Percentiles rank a stretch among this genome's conserved stretches.
These are phyloP conservation scores for Dryobates pubescens DNA, from an alignment of 2,797 vertebrate genomes.

Conservation along the genomic window DNA sequence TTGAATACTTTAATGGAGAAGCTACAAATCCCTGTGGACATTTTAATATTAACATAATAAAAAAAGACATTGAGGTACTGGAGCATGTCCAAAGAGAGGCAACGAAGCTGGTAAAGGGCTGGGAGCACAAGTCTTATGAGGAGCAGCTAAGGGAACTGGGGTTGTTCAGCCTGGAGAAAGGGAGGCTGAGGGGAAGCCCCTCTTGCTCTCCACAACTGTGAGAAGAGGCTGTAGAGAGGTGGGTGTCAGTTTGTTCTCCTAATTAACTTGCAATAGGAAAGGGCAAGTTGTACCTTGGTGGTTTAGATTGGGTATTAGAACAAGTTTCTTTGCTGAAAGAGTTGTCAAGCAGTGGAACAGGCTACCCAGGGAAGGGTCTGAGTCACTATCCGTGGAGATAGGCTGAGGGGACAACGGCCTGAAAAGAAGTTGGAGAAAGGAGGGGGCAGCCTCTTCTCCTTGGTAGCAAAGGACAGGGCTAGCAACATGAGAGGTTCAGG, in stretches of 20 bases:
- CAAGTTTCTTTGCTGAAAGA: neutral
- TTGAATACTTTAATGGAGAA: slow-evolving; percentile 10
- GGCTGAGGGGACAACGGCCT: neutral
- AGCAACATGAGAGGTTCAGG: neutral
- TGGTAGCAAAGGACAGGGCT: neutral
- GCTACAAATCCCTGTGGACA: neutral
- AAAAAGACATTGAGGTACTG: neutral
- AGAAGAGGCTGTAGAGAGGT: neutral
- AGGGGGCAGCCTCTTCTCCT: neutral
- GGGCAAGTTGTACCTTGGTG: neutral
- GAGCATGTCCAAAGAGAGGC: neutral
- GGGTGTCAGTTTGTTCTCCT: neutral
- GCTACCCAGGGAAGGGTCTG: neutral
- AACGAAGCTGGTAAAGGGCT: neutral
- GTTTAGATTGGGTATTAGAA: neutral
- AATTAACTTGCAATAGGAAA: neutral
- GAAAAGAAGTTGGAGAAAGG: neutral
- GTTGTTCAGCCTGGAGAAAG: neutral
- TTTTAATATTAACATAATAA: neutral
- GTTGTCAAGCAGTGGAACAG: neutral
- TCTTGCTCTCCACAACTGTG: neutral
- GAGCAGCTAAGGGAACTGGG: neutral
- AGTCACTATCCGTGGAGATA: neutral
- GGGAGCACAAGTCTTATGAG: neutral
- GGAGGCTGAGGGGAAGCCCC: neutral